phyloP scores from a whole-genome alignment of 2,797 vertebrate genomes.

The Tapirus indicus region DNA sequence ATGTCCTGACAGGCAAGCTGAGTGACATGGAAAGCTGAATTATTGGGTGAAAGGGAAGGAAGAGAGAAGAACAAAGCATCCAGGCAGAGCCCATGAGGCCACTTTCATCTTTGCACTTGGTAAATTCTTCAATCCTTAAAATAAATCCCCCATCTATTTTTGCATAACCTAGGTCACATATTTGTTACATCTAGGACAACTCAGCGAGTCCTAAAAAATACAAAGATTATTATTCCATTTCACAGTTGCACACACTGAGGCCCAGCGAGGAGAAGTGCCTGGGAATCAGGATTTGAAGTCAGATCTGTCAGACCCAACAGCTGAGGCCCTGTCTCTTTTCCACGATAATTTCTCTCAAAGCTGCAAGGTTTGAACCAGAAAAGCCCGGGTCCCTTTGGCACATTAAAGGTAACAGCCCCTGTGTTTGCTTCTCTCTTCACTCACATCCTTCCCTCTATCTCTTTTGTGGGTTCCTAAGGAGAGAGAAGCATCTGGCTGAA shows the following conservation, averaged over 20 bases:
- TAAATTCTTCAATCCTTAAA: neutral
- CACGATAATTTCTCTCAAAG: neutral
- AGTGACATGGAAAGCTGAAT: neutral
- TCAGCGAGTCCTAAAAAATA: neutral
- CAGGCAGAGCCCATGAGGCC: neutral
- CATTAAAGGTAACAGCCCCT: neutral
- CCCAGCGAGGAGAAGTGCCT: neutral
- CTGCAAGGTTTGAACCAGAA: neutral
- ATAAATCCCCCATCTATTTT: neutral
- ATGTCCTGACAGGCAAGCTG: neutral
- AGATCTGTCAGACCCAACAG: neutral
- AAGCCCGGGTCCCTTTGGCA: neutral
- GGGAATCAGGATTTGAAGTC: neutral
- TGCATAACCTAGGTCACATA: neutral
- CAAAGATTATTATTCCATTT: neutral
- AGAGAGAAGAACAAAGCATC: neutral
- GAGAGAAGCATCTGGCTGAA: neutral
- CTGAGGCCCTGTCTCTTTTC: neutral
- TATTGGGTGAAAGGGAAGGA: neutral
- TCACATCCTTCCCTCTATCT: neutral
- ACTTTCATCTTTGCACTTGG: neutral
- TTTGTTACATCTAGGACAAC: neutral
- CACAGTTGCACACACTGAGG: neutral
- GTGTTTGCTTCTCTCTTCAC: too few relatives aligned
- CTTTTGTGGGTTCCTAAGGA: neutral